Conservation (phyloP, 2,888 invertebrate genomes). For the Drosophila diplacantha region DNA sequence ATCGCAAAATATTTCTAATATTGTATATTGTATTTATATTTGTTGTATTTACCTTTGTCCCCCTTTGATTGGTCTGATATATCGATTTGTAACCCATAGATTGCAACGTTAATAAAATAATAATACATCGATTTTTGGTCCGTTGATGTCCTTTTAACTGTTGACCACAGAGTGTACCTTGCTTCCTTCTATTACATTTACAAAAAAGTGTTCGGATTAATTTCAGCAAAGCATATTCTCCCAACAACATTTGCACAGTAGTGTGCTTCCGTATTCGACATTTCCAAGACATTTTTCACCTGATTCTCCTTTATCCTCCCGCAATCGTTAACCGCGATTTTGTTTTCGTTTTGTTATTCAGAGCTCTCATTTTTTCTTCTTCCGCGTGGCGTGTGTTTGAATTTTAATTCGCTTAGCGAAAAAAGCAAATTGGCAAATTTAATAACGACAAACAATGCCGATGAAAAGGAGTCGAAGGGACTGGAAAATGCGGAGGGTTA, state of each 20-base stretch:
- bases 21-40: no score
- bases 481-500: slow-evolving; percentile 5
- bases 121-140: no score
- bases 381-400: slow-evolving; percentile 36
- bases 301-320: slow-evolving; percentile 45
- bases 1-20: no score
- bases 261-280: background rate
- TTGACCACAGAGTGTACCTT: no score
- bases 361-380: slow-evolving; percentile 14
- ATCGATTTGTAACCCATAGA: no score
- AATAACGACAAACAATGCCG: slow-evolving; percentile 65
- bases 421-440: slow-evolving; percentile 65
- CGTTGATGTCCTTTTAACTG: no score
- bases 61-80: no score
- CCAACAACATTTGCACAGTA: background rate
- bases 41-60: no score
- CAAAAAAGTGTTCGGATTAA: no score
- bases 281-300: background rate
- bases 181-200: no score
- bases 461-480: slow-evolving; percentile 2
- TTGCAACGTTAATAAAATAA: no score
- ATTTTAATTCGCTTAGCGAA: slow-evolving; percentile 65
- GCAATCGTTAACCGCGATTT: slow-evolving; percentile 66
- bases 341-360: slow-evolving; percentile 39
- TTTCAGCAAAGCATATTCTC: no score